Evolutionary conservation across 1,140 invertebrate genomes (phyloP).

Genomic region (Meloidogyne chitwoodi): DNA sequence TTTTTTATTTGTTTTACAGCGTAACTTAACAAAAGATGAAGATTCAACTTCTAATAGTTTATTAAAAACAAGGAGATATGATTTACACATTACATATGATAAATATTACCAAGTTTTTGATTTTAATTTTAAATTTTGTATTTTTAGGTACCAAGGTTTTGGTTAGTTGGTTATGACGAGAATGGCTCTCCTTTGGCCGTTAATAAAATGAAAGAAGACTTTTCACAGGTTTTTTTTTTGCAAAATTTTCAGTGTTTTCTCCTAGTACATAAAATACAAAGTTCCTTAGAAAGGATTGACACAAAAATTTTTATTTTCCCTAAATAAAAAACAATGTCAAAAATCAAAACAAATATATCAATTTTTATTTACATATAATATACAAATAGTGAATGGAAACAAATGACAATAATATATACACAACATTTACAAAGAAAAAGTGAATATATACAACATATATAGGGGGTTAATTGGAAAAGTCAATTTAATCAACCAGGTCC

Average conservation of each 20-base stretch:
- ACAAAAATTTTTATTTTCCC: too few species aligned
- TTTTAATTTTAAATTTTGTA: background rate
- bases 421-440: too few species aligned
- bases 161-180: slow-evolving; percentile 95
- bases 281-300: too few species aligned
- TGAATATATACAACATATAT: too few species aligned
- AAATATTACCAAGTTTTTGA: slow-evolving; percentile 81
- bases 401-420: too few species aligned
- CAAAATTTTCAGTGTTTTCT: too few species aligned
- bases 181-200: slow-evolving; percentile 82
- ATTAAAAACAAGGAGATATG: slow-evolving; percentile 89
- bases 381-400: too few species aligned
- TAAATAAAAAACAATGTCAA: too few species aligned
- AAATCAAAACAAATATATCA: too few species aligned
- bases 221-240: slow-evolving; percentile 69
- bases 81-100: slow-evolving; percentile 98
- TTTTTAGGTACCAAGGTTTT: slow-evolving; percentile 83
- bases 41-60: slow-evolving; percentile 65
- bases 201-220: slow-evolving; percentile 97
- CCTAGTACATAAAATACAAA: too few species aligned
- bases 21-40: slow-evolving; percentile 37
- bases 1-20: background rate
- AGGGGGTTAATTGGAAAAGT: too few species aligned
- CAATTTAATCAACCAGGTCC: background rate
- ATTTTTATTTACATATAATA: too few species aligned